Evolutionary conservation across 2,113 vertebrate genomes (phyloP), one percentile per base, ranked within the genome.

Genomic region (Dryoscopus gambensis): DNA sequence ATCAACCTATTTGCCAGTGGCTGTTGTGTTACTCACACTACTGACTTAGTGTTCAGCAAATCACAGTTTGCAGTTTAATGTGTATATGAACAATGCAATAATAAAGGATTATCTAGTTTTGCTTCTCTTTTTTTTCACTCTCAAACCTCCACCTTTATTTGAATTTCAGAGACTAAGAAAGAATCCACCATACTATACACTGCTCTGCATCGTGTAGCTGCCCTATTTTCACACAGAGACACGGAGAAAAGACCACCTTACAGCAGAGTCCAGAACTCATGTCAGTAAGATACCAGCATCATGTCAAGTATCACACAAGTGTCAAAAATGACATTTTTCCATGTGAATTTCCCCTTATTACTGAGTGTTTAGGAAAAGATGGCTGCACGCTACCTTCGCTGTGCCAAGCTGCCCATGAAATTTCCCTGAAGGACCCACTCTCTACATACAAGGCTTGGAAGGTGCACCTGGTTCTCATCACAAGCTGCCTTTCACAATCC

Each of bases 241-340:
- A 13, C 0, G 0, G 27, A 42, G 15, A 15, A 64, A 73, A 84
- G 16, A 25, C 9, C 8, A 40, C 25, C 10, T 30, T 53, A 47
- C 7, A 71, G 11, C 22, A 85, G 50, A 93, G 39, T 35, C 31
- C 37, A 69, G 30, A 69, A 70, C 25, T 63, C 25, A 6, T 1
- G 11, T 15, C 47, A 31, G 31, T 42, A 59, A 62, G 17, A 55
- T 2, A 63, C 15, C 31, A 57, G 15, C 23, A 71, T 42, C 39
- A 76, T 14, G 35, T 40, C 39, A 63, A 75, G 69, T 18, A 40
- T 12, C 11, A 67, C 6, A 20, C 9, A 50, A 67, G 35, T 28
- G 75, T 44, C 40, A 42, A 10, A 40, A 75, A 59, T 20, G 6
- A 24, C 24, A 55, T 71, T 68, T 79, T 80, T 44, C 39, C 17